These are phyloP conservation scores for Orthonevra nobilis DNA, from an alignment of 2,888 invertebrate species.

Conservation along the genomic window DNA sequence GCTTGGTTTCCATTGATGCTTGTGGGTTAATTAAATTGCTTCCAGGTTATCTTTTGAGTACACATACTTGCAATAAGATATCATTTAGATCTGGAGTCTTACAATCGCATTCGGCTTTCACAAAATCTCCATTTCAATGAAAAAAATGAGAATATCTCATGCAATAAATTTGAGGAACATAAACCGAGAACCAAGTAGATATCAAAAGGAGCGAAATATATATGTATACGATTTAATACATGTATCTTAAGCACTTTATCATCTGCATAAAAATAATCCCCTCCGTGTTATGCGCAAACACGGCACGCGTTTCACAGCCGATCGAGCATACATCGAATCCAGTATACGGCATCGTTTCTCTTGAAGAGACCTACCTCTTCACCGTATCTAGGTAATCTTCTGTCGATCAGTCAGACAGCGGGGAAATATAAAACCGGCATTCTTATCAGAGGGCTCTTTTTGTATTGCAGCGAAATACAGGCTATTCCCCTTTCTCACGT, in stretches of 20 bases:
- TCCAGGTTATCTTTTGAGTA: no score
- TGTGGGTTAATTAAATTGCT: no score
- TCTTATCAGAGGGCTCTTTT: constrained; percentile 51
- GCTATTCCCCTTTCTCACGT: constrained; percentile 28
- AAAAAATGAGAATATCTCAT: constrained; percentile 58
- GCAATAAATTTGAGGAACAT: constrained; percentile 46
- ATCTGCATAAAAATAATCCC: constrained; percentile 46
- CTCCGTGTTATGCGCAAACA: constrained; percentile 39
- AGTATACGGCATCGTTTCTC: constrained; percentile 15
- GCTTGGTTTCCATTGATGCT: no score
- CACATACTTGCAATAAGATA: no score
- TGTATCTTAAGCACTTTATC: constrained; percentile 19
- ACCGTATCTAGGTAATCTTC: constrained; percentile 9
- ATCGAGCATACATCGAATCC: constrained; percentile 25
- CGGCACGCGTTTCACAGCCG: constrained; percentile 61
- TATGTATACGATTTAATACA: constrained; percentile 20
- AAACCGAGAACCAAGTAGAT: constrained; percentile 16
- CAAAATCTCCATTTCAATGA: not conserved
- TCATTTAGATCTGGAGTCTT: no score
- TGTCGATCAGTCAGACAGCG: constrained; percentile 45
- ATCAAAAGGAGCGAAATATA: constrained; percentile 7
- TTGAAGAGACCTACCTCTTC: constrained; percentile 55
- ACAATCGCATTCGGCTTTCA: no score
- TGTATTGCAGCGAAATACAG: constrained; percentile 14
- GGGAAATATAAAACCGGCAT: constrained; percentile 43